Evolutionary conservation across 2,113 vertebrate species (phyloP), one percentile per base, ranked within the genome.

Genomic region (Struthio camelus): DNA sequence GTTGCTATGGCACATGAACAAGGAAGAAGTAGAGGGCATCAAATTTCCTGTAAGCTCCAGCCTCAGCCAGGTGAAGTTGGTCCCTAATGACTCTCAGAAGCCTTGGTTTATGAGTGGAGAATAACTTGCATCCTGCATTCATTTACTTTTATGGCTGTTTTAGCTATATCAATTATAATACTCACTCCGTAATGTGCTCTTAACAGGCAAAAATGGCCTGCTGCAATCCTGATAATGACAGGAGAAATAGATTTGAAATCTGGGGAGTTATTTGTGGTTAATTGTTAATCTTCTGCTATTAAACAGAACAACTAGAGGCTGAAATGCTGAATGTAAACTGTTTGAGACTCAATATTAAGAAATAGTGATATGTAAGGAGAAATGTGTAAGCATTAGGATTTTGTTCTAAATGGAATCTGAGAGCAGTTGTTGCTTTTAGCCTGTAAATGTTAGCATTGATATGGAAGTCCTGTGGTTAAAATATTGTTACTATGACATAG

Each of bases 271-370:
- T 17, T 92, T 96, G 80, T 95, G 72, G 97, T 97, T 97, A 97
- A 97, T 97, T 93, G 89, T 95, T 97, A 97, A 97, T 93, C 83
- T 94, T 36, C 48, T 81, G 42, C 81, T 90, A 85, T 94, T 91
- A 96, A 89, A 72, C 67, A 83, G 85, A 89, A 72, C 48, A 70
- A 66, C 62, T 36, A n/a, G 36, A 85, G 75, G 28, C 67, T 75
- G 73, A 89, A 91, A 84, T 82, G n/a, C 50, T 6, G 8, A 77
- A 42, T 85, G 56, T 69, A 70, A 95, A 66, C 69, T 50, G 27
- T 80, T 28, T 76, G 73, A 94, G 79, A 25, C n/a, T 77, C 14
- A 76, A 76, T 76, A 38, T 51, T 72, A 53, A 90, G 65, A 93
- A 65, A 50, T 23, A 9, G 8, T 34, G 18, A 64, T 70, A 78